Percentiles rank a stretch among this genome's conserved stretches.
phyloP scores from a whole-genome alignment of 2,113 vertebrate genomes.

The Syngnathus scovelli region DNA sequence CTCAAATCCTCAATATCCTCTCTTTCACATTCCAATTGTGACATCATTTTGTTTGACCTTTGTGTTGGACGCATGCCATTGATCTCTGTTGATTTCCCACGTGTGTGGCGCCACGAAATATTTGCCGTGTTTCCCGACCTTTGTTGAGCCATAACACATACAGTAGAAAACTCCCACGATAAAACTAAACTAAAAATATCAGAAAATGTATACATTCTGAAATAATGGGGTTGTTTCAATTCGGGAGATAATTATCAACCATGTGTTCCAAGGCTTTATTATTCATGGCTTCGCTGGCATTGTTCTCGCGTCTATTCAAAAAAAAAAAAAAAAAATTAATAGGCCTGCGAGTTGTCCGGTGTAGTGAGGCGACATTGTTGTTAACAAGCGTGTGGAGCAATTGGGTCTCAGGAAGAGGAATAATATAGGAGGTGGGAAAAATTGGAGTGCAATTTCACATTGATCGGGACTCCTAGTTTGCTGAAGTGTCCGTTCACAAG shows the following conservation, averaged over 20 bases:
- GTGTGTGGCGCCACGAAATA: not conserved
- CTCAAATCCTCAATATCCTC: not conserved
- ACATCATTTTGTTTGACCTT: not conserved
- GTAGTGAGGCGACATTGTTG: not conserved
- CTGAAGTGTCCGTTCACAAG: not conserved
- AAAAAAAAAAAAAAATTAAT: not conserved
- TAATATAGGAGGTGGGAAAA: not conserved
- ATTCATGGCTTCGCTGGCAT: not conserved
- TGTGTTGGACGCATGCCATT: not conserved
- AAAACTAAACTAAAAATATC: not conserved
- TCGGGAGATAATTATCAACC: too few relatives aligned
- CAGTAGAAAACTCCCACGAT: not conserved
- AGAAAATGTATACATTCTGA: too few relatives aligned
- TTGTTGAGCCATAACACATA: not conserved
- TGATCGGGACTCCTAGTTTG: not conserved
- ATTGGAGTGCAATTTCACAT: not conserved
- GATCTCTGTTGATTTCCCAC: not conserved
- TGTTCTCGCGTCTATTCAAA: not conserved
- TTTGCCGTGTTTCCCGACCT: not conserved
- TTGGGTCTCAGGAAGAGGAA: not conserved
- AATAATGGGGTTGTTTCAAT: too few relatives aligned
- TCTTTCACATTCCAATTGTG: not conserved
- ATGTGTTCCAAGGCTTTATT: slow-evolving; percentile 1
- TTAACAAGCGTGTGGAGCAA: not conserved
- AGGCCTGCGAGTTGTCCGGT: not conserved